Evolutionary conservation across 2,113 vertebrate genomes (phyloP), one percentile per base, ranked within the genome.

Genomic region (Vombatus ursinus): DNA sequence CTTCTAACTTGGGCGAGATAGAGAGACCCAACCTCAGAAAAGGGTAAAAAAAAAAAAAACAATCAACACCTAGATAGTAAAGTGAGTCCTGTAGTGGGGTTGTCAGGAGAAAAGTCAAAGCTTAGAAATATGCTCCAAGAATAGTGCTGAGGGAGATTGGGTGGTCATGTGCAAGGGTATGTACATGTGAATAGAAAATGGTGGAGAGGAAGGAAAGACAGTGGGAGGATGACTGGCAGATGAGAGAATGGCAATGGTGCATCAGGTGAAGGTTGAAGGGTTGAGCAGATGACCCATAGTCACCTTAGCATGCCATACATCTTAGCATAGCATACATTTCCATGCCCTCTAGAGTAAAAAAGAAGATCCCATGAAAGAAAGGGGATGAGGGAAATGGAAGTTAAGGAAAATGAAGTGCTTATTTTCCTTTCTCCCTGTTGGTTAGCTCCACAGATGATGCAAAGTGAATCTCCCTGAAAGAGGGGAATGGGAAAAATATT

Each of bases 121-220:
- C 89, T 96, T 52, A 90, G 92, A 91, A 96, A 84, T 92, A 51
- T 50, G 9, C 53, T 96, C 90, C 89, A 26, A 89, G 90, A 94
- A 47, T 96, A 68, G 68, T 91, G 52, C 95, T 90, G 52, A 96
- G 84, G 48, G 94, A 93, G 54, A 93, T 9, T 12, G 68, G n/a
- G 50, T 31, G 37, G 68, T 84, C 16, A 22, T 44, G 37, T n/a
- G 14, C n/a, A 31, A 77, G 3, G 7, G 14, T 68, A 11, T n/a
- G 4, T 77, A 77, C 37, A 77, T 44, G 44, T 7, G 68, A 84
- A 84, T 19, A 77, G 37, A n/a, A 84, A 84, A 6, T 84, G 19
- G 19, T 84, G 31, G 12, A 37, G 3, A 68, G 11, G 57, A 68
- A 68, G 28, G 9, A 68, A 84, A 84, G 37, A 44, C 16, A 44